Base-by-base conservation (phyloP, 2,888 invertebrate species). In the Antheraea assamensis region DNA sequence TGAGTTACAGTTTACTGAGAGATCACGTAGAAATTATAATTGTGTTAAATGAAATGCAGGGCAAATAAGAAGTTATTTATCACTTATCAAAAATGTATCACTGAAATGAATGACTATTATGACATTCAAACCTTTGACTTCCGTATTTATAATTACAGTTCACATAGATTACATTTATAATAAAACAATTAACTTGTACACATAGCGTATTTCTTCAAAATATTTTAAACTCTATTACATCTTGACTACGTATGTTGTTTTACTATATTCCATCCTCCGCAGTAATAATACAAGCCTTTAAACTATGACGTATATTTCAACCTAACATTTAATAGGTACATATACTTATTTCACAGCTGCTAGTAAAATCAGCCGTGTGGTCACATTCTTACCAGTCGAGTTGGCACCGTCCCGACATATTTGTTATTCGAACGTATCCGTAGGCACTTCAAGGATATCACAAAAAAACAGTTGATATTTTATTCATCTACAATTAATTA, bases 391-490 rank as follows among this genome's bases (percentile, higher is more conserved):
- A 30, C 61, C 71, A 73, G 31, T 27, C 71, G 17, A 73, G 52
- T 68, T 71, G 55, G 64, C 71, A 24, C 64, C 52, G 21, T 42
- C 35, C 21, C 42, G 24, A 35, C 49, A 71, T 64, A 71, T 71
- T 73, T 24, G 71, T 68, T 35, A 31, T n/a, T 70, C 58, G 1
- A 71, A 71, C 61, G 21, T 35, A 35, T 35, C 71, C 31, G 24
- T 15, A 71, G 30, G 42, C 42, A 71, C 49, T 35, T 27, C 35
- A n/a, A 71, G 13, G 24, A 35, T 21, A 35, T 21, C 27, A 49
- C 31, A 74, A 74, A 73, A 74, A 73, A 74, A 71, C 66, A 71
- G 52, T 31, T 66, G 71, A 73, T 71, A 71, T 66, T 73, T 74
- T 74, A 74, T 74, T 74, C 71, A 71, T 66, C 52, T 66, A 52